Base-by-base conservation (phyloP, 2,797 vertebrate species). In the Pangasius larnaudii region DNA sequence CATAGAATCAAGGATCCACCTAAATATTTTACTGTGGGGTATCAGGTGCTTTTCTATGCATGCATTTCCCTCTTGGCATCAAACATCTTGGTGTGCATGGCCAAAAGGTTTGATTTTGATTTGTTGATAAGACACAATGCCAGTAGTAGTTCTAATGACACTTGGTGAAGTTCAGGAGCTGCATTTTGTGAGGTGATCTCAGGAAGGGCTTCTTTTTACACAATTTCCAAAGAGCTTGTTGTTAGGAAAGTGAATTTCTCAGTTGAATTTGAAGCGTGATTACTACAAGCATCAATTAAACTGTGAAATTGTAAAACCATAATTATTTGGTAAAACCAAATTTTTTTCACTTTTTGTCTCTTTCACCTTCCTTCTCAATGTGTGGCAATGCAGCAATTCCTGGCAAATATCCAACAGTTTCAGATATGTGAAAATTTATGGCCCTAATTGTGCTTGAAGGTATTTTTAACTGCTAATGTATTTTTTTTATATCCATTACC, bases 381-480 rank as follows among this genome's bases (percentile, higher is more conserved):
- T 16, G 30, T 33, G 13, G 30, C n/a, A 18, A 14, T 69, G 36
- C 22, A 36, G 36, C 36, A 72, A 22, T 72, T 42, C 36, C 19
- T 42, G 36, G 19, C 71, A 74, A 75, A 49, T 75, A 49, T 75
- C 72, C 22, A 13, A 49, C 42, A 75, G 72, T 72, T 42, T 36
- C 2, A 22, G 2, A 11, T 27, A 24, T 5, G 22, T 42, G 22
- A 10, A 24, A 13, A 74, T 74, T 46, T 74, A 74, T 39, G 67
- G 67, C 18, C 33, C 30, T 71, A 8, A 71, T 71, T 71, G 36
- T 39, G 33, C 67, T 71, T 36, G 27, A 46, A 74, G 24, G 24
- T 75, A 75, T 46, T 75, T 49, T 75, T 75, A 75, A 49, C 42
- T 49, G n/a, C 42, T 75, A 14, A 75, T 75, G 42, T 49, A 49